Percentiles rank a stretch among this genome's conserved stretches.
Evolutionary conservation across 2,113 vertebrate genomes (phyloP).

Genomic region (Zingel zingel): DNA sequence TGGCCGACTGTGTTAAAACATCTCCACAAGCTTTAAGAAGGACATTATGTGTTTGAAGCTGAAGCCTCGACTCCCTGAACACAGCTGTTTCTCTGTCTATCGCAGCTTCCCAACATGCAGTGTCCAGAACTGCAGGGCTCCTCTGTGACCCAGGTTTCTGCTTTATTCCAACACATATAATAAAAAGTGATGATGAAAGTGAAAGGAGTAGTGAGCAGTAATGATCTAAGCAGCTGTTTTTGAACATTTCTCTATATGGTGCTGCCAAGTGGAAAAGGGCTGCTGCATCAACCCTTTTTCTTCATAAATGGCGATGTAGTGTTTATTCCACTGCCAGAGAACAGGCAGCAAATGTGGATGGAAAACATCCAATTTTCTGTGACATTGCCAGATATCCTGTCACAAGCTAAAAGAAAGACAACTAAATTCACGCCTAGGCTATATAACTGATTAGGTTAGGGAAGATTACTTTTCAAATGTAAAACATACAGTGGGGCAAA

Average conservation of each 20-base stretch:
- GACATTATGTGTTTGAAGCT: slow-evolving; percentile 27
- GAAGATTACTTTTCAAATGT: not conserved
- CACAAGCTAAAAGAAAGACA: not conserved
- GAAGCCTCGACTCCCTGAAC: slow-evolving; percentile 2
- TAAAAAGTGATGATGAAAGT: slow-evolving; percentile 72
- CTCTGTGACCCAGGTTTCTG: slow-evolving; percentile 21
- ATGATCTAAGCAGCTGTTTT: slow-evolving; percentile 62
- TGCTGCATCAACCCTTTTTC: slow-evolving; percentile 36
- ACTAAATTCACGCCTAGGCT: not conserved
- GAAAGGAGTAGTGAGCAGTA: slow-evolving; percentile 50
- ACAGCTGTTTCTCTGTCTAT: too few species aligned
- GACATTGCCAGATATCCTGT: slow-evolving; percentile 17
- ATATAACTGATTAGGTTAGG: not conserved
- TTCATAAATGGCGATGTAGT: slow-evolving; percentile 22
- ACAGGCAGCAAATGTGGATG: not conserved
- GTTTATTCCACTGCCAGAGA: slow-evolving; percentile 38
- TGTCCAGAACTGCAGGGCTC: slow-evolving; percentile 42
- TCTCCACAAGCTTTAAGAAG: slow-evolving; percentile 41
- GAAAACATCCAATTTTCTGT: slow-evolving; percentile 8
- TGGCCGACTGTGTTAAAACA: slow-evolving; percentile 42
- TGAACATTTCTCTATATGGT: slow-evolving; percentile 33
- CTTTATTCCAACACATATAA: slow-evolving; percentile 30
- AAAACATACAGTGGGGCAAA: too few species aligned
- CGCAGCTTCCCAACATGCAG: not conserved
- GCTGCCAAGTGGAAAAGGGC: slow-evolving; percentile 37